These are phyloP conservation scores for Aythya baeri DNA, from an alignment of 2,113 vertebrate genomes.

Conservation along the genomic window DNA sequence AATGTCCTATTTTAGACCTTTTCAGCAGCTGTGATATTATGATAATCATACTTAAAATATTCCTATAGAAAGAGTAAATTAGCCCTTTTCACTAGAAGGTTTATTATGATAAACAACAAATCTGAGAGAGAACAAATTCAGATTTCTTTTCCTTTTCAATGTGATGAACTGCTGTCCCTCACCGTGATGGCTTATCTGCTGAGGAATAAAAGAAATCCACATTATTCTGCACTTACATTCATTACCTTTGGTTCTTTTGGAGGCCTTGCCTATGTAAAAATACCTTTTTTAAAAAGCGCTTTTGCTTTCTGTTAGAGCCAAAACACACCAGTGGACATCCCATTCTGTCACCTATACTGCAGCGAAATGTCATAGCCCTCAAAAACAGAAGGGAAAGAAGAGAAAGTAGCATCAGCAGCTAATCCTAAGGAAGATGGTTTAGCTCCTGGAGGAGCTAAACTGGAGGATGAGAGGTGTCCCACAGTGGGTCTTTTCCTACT, in stretches of 20 bases:
- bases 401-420: conserved; percentile 40
- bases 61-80: conserved; percentile 84
- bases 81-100: conserved; percentile 80
- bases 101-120: conserved; percentile 81
- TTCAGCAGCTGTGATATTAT: conserved; percentile 81
- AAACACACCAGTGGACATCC: not conserved
- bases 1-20: conserved; percentile 81
- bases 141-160: conserved; percentile 24
- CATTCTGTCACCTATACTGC: not conserved
- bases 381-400: conserved; percentile 10
- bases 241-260: not conserved
- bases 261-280: not conserved
- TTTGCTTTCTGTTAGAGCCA: not conserved
- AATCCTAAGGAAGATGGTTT: conserved; percentile 41
- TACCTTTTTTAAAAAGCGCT: not conserved
- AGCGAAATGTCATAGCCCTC: conserved; percentile 29
- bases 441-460: not conserved
- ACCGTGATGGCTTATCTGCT: conserved; percentile 41
- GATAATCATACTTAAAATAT: conserved; percentile 84
- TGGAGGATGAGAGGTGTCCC: not conserved
- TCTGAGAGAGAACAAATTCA: conserved; percentile 66
- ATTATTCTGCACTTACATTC: not conserved
- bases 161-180: conserved; percentile 57
- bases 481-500: not conserved
- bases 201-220: conserved; percentile 11